Base-by-base conservation (phyloP, 2,113 vertebrate species). In the Anseranas semipalmata region DNA sequence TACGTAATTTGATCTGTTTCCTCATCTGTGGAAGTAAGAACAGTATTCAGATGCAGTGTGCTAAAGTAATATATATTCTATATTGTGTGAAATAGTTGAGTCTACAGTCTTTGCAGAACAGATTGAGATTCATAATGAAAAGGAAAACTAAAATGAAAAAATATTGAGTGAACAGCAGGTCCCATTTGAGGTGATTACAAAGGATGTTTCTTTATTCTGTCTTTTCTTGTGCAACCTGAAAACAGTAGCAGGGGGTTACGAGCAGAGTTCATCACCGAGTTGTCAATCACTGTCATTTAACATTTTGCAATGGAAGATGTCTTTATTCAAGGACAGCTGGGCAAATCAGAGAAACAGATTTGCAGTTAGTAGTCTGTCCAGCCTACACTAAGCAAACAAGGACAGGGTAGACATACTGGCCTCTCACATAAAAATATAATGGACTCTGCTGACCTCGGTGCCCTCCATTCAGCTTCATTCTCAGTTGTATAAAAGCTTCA, bases 211-310 rank as follows among this genome's bases (percentile, higher is more conserved):
- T 98, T 98, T 98, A 98, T 98, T 98, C 97, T 96, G 92, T 97
- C 97, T 97, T 98, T 97, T 98, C 97, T 98, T 97, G 97, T 98
- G 95, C 96, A 98, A 97, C 98, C 97, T 98, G 97, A 98, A 98
- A 98, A 98, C 98, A 98, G 98, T 98, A 98, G 98, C 98, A 97
- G 98, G 98, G 98, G 98, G 98, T 98, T 98, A 97, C 96, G 98
- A 97, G 96, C 94, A 96, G 97, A 98, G 97, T 98, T 98, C 98
- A 98, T 98, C 98, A 97, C 95, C 94, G 94, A 94, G 85, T 97
- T 98, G 98, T 98, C 98, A 98, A 97, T 98, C 98, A 98, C 98
- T 98, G 98, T 98, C 98, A 98, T 98, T 98, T 98, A 98, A 97
- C 97, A 93, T 98, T 96, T 98, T 98, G 97, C 97, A 97, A 90